Conservation (phyloP, 2,113 vertebrate genomes). For the Pelecanoides urinatrix region DNA sequence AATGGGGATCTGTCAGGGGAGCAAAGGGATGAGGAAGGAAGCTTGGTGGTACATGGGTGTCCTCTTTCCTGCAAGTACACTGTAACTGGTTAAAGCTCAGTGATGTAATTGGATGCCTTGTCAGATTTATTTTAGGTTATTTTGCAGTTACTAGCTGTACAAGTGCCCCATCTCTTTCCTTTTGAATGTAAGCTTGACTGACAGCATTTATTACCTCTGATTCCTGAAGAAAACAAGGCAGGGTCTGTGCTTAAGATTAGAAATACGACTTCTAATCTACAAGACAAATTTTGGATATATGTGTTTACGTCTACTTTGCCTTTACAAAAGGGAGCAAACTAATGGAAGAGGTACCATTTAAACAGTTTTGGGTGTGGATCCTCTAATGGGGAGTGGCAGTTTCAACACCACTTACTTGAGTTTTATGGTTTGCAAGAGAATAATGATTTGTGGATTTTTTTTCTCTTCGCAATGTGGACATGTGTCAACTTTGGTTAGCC, state of each 20-base stretch:
- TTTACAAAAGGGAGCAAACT: background rate
- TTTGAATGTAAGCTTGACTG: background rate
- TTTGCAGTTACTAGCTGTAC: background rate
- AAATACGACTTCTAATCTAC: background rate
- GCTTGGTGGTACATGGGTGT: background rate
- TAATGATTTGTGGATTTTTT: background rate
- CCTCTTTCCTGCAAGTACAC: background rate
- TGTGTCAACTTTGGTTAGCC: background rate
- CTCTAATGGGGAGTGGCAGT: background rate
- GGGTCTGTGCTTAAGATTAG: background rate
- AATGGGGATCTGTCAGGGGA: background rate
- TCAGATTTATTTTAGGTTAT: slow-evolving; percentile 20
- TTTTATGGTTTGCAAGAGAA: background rate
- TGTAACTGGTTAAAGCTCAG: background rate
- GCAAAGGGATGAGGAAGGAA: slow-evolving; percentile 1
- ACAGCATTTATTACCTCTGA: background rate
- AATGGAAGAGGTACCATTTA: background rate
- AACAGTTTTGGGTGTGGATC: background rate
- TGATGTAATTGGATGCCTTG: background rate
- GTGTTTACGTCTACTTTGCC: background rate
- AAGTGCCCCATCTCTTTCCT: background rate
- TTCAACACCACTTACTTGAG: background rate
- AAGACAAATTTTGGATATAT: background rate
- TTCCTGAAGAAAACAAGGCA: background rate
- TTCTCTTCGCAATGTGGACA: background rate